A percentile compares a stretch with the other conserved stretches of the same genome.
Conservation (phyloP, 1,140 invertebrate genomes). For the Lysiphlebus fabarum region DNA sequence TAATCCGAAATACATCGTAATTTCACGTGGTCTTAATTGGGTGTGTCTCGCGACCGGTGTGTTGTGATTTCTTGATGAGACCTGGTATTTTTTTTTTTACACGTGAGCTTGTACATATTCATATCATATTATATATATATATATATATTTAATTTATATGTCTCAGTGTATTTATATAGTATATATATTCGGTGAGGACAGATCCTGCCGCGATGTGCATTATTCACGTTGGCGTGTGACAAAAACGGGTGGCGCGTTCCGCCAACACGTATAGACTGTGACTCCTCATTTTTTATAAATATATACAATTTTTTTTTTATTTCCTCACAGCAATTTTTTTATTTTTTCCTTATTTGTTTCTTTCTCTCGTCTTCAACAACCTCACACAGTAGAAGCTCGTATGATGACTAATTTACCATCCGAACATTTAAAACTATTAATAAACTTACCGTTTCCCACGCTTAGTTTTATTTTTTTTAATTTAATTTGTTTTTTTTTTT, state of each 20-base stretch:
- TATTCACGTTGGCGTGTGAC: constrained; percentile 21
- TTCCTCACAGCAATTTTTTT: too few relatives aligned
- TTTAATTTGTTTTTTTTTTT: too few relatives aligned
- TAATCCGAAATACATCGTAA: not conserved
- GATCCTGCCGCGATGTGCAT: constrained; percentile 20
- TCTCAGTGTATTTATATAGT: not conserved
- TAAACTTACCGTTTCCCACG: constrained; percentile 2
- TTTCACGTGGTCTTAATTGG: not conserved
- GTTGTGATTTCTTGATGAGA: not conserved
- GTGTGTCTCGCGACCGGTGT: not conserved
- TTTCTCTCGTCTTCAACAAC: not conserved
- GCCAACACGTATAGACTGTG: constrained; percentile 5
- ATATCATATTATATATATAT: too few relatives aligned
- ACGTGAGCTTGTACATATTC: too few relatives aligned
- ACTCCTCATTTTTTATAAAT: not conserved
- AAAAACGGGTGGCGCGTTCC: constrained; percentile 13
- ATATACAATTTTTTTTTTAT: too few relatives aligned
- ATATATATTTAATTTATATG: too few relatives aligned
- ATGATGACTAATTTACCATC: constrained; percentile 14
- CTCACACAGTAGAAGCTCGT: not conserved
- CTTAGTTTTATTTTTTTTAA: not conserved
- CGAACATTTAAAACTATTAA: constrained; percentile 1
- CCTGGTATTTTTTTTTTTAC: too few relatives aligned
- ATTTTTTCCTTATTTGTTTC: not conserved
- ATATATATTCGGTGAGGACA: constrained; percentile 17